phyloP scores from a whole-genome alignment of 2,113 vertebrate species.

The Australoheros scitulus region DNA sequence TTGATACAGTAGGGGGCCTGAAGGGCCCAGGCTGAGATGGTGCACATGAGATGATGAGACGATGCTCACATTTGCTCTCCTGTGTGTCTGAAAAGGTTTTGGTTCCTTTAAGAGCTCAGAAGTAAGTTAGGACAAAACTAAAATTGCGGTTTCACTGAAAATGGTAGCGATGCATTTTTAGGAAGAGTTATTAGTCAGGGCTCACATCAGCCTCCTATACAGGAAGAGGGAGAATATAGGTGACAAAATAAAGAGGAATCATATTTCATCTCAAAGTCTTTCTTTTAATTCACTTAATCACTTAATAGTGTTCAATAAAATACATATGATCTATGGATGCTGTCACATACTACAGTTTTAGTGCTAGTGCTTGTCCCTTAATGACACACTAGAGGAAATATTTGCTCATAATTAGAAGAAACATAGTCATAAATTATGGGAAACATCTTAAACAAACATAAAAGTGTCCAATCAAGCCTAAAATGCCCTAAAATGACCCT shows the following conservation, averaged over 20 bases:
- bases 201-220: conserved; percentile 61
- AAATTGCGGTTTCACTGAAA: conserved; percentile 79
- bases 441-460: not conserved
- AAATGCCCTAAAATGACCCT: not conserved
- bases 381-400: not conserved
- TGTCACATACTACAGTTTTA: not conserved
- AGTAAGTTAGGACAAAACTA: conserved; percentile 49
- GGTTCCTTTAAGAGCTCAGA: conserved; percentile 48
- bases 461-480: not conserved
- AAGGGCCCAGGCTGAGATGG: conserved; percentile 84
- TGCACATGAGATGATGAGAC: conserved; percentile 13
- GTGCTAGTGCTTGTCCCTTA: not conserved
- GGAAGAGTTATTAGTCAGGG: conserved; percentile 55
- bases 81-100: conserved; percentile 76
- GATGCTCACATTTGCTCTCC: conserved; percentile 66
- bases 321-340: not conserved
- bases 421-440: not conserved
- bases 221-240: not conserved
- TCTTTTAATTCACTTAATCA: not conserved
- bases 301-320: not conserved
- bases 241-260: not conserved
- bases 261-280: not conserved
- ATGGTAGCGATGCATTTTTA: conserved; percentile 75
- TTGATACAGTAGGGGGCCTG: conserved; percentile 83
- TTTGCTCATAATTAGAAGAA: conserved; percentile 7